A percentile compares a stretch with the other conserved stretches of the same genome.
These are phyloP conservation scores for Nothobranchius furzeri DNA, from an alignment of 2,113 vertebrate species.

Conservation along the genomic window DNA sequence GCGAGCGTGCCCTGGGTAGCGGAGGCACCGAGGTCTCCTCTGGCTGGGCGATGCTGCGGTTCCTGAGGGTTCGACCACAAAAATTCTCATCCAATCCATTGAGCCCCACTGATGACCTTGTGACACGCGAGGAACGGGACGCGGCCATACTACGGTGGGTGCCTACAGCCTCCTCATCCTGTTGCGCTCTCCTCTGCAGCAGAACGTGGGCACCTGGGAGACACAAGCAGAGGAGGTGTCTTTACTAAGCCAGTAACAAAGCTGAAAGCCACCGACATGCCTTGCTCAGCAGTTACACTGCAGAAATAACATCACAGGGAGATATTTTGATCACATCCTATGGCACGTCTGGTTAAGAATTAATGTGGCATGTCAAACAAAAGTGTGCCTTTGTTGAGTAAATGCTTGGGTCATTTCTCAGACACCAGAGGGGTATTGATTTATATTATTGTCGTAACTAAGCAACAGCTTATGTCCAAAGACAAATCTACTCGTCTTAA, in stretches of 20 bases:
- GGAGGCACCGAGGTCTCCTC: constrained; percentile 90
- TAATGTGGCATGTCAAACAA: constrained; percentile 24
- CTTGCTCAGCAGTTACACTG: constrained; percentile 2
- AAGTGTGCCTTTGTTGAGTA: constrained; percentile 44
- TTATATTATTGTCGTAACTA: constrained; percentile 53
- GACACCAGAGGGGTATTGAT: constrained; percentile 51
- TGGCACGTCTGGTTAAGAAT: constrained; percentile 10
- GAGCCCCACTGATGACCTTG: constrained; percentile 99
- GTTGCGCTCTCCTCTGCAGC: constrained; percentile 89
- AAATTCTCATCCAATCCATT: constrained; percentile 99
- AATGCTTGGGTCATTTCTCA: constrained; percentile 39
- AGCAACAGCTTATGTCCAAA: constrained; percentile 55
- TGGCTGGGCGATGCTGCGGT: constrained; percentile 97
- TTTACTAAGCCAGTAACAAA: constrained; percentile 25
- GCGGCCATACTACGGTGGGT: constrained; percentile 98
- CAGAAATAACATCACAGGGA: background rate
- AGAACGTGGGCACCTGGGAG: constrained; percentile 87
- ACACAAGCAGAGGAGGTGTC: constrained; percentile 39
- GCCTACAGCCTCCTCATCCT: constrained; percentile 95
- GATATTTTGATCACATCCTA: constrained; percentile 1
- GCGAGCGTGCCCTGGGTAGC: constrained; percentile 90
- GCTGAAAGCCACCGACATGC: background rate
- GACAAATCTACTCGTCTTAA: constrained; percentile 28
- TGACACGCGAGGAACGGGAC: constrained; percentile 98
- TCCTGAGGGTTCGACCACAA: constrained; percentile 98